Evolutionary conservation across 2,797 vertebrate genomes (phyloP), one percentile per base, ranked within the genome.

Genomic region (Sebastes aleutianus): DNA sequence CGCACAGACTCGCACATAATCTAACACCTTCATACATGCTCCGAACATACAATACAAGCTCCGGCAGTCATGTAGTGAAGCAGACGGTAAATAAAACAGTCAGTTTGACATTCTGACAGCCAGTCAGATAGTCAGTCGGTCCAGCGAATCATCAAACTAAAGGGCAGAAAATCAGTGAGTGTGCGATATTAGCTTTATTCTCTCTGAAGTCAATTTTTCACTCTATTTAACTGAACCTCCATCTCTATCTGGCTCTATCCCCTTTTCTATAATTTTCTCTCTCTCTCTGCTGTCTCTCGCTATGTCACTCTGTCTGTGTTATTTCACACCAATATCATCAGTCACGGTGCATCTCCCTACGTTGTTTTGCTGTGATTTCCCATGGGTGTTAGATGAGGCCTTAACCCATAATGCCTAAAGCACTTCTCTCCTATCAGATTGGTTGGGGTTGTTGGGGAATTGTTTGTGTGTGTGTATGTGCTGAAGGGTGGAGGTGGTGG

Each of bases 301-400:
- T 72, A 13, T 63, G 71, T 85, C 59, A 47, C 39, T 84, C 74
- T 29, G 47, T 70, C 70, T 78, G 47, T 86, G 83, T 89, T 93
- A 87, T 93, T 92, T 89, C 88, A 80, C 79, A 92, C 85, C 88
- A 89, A 85, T 85, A 90, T 90, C 91, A 92, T 93, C 93, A 90
- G 93, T 94, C 93, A 94, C 78, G 80, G 87, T 88, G 91, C 88
- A 92, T 92, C 91, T 92, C 92, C 76, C 87, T 89, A 87, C 83
- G 85, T 92, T 93, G 88, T 93, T 92, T 91, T 85, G 85, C 83
- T 74, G 81, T 94, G 88, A 94, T 94, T 94, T 94, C 93, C 93
- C 93, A 79, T 31, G 91, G 81, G 93, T 80, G 74, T 87, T 81
- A 84, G 87, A 91, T 82, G 90, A 92, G 90, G 92, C 90, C 90